Evolutionary conservation across 30 jellyfish, hydroid and myxozoan genomes (phyloP).

Genomic region (Sanderia malayensis): DNA sequence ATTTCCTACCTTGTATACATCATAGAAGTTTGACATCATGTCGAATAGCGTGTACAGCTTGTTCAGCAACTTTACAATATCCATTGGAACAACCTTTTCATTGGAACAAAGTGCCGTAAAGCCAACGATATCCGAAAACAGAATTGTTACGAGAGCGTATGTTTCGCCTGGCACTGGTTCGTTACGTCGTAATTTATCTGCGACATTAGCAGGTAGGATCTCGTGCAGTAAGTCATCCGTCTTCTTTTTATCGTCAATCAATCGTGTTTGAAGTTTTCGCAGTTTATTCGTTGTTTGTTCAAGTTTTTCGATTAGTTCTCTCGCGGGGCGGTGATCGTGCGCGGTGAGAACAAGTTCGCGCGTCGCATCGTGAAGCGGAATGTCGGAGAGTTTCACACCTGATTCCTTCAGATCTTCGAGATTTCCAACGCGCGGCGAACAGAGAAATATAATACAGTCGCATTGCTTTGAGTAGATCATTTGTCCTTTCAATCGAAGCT

Average conservation of each 20-base stretch:
- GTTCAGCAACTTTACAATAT: constrained; percentile 70
- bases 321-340: constrained; percentile 66
- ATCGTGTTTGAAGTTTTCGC: constrained; percentile 56
- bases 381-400: constrained; percentile 64
- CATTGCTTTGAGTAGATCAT: constrained; percentile 62
- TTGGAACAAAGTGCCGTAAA: constrained; percentile 81
- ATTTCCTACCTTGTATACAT: constrained; percentile 77
- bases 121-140: constrained; percentile 86
- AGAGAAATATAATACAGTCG: constrained; percentile 62
- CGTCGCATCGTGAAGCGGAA: constrained; percentile 83
- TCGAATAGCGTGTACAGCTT: constrained; percentile 76
- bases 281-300: constrained; percentile 70
- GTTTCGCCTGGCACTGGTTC: constrained; percentile 83
- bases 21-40: constrained; percentile 66
- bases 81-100: constrained; percentile 88
- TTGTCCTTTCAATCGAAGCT: constrained; percentile 81
- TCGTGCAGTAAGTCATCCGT: constrained; percentile 78
- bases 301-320: constrained; percentile 70
- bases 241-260: constrained; percentile 63
- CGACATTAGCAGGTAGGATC: constrained; percentile 74
- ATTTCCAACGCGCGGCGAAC: constrained; percentile 79
- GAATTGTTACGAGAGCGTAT: constrained; percentile 62
- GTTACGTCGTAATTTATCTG: constrained; percentile 66
- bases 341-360: constrained; percentile 73
- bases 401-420: constrained; percentile 50